These are phyloP conservation scores for Callosobruchus maculatus DNA, from an alignment of 2,888 invertebrate genomes.

Conservation along the genomic window DNA sequence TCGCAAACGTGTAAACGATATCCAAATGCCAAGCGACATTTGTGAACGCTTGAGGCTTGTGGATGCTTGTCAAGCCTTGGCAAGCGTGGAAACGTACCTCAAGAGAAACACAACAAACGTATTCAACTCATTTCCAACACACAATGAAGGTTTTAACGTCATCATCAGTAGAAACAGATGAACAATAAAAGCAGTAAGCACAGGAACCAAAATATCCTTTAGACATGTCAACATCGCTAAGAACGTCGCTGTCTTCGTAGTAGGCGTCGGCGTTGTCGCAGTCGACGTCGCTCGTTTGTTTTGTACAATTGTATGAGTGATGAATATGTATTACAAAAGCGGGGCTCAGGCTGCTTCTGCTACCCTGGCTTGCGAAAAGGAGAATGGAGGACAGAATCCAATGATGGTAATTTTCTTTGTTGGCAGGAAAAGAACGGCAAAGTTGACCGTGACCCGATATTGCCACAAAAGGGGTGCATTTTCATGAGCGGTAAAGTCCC, in stretches of 20 bases:
- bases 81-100: too few species aligned
- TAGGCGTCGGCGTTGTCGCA: background rate
- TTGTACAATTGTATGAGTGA: conserved; percentile 43
- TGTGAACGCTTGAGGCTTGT: too few species aligned
- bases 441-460: conserved; percentile 21
- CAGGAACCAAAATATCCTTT: background rate
- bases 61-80: too few species aligned
- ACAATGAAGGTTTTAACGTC: too few species aligned
- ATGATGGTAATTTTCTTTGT: conserved; percentile 39
- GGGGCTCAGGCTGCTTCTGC: conserved; percentile 21
- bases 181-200: too few species aligned
- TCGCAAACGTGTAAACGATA: too few species aligned
- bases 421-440: conserved; percentile 18
- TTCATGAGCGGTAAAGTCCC: background rate
- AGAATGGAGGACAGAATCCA: conserved; percentile 1
- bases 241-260: background rate
- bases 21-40: too few species aligned
- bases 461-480: background rate
- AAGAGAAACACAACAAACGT: too few species aligned
- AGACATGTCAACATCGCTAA: background rate
- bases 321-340: conserved; percentile 38
- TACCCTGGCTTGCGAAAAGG: background rate
- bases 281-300: conserved; percentile 31
- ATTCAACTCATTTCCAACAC: too few species aligned
- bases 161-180: too few species aligned